Base-by-base conservation (phyloP, 2,888 invertebrate species). In the Macrophya annulata region DNA sequence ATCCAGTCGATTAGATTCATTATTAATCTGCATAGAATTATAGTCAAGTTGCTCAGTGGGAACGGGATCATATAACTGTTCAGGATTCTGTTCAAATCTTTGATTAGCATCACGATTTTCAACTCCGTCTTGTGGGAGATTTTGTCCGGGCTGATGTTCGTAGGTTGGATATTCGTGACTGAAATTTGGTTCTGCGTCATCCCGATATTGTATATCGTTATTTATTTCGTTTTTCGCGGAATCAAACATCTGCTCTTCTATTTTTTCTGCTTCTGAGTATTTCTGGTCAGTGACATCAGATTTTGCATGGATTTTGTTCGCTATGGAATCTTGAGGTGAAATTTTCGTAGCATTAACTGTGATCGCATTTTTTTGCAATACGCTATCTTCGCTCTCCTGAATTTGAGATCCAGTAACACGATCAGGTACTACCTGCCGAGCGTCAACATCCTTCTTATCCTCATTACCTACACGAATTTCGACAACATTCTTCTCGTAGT, bases 201-300 rank as follows among this genome's bases (percentile, higher is more conserved):
- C 37, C 55, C 55, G 55, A 37, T 77, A 55, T 55, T 4, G 48
- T 9, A 15, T 12, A 15, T 76, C 48, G 48, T 0, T 10, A 76
- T 15, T 45, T 31, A 21, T 15, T 31, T 48, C 25, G 1, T 25
- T 12, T 76, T 48, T n/a, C 48, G 71, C 37, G 10, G n/a, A 37
- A 17, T n/a, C 31, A n/a, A 40, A 31, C n/a, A 37, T 31, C 25
- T 62, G 62, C 25, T 62, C 62, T 62, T 68, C 25, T 17, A 37
- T 37, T 37, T 68, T 4, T 68, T 83, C 59, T 25, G 51, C 86
- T 40, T 79, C 85, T 51, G 84, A 85, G 55, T 86, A 85, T 59
- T 86, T 84, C 74, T 86, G 84, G 48, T 76, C 84, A 76, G 15
- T 68, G 37, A 68, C 37, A 68, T 68, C 68, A 37, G 15, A 37